These are phyloP conservation scores for Drosophila paracracens DNA, from an alignment of 2,888 invertebrate genomes.

Conservation along the genomic window DNA sequence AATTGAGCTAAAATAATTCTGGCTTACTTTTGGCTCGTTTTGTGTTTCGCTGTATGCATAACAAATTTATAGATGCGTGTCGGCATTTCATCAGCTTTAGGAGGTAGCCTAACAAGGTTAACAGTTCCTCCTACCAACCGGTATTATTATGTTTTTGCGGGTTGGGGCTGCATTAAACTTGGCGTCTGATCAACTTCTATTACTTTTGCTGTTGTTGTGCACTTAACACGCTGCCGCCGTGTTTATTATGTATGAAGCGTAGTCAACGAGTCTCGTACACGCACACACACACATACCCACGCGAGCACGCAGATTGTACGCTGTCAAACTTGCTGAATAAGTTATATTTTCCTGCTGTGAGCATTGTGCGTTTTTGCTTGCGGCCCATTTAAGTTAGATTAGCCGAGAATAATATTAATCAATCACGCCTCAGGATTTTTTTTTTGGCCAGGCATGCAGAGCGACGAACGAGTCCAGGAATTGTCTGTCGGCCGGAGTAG, in stretches of 20 bases:
- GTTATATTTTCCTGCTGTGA: conserved; percentile 63
- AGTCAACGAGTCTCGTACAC: conserved; percentile 65
- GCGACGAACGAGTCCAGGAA: conserved; percentile 4
- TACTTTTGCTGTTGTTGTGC: conserved; percentile 40
- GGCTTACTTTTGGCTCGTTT: conserved; percentile 20
- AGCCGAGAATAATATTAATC: conserved; percentile 81
- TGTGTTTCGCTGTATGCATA: conserved; percentile 59
- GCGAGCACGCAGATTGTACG: conserved; percentile 12
- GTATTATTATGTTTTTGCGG: conserved; percentile 1
- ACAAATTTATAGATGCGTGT: conserved; percentile 60
- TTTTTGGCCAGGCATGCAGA: conserved; percentile 29
- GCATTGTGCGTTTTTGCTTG: conserved; percentile 50
- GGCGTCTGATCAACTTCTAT: conserved; percentile 54
- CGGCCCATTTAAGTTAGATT: conserved; percentile 80
- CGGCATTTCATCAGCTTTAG: conserved; percentile 58
- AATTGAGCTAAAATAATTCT: conserved; percentile 40
- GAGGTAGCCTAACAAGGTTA: conserved; percentile 50
- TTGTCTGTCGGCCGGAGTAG: conserved; percentile 7
- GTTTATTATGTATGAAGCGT: conserved; percentile 78
- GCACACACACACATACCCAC: conserved; percentile 41
- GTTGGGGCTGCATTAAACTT: conserved; percentile 22
- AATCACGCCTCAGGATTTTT: conserved; percentile 77
- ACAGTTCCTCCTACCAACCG: conserved; percentile 14
- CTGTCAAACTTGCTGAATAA: conserved; percentile 73
- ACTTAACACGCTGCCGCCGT: conserved; percentile 72